Percentiles rank a stretch among this genome's conserved stretches.
Evolutionary conservation across 2,113 vertebrate genomes (phyloP).

Genomic region (Catharus minimus): DNA sequence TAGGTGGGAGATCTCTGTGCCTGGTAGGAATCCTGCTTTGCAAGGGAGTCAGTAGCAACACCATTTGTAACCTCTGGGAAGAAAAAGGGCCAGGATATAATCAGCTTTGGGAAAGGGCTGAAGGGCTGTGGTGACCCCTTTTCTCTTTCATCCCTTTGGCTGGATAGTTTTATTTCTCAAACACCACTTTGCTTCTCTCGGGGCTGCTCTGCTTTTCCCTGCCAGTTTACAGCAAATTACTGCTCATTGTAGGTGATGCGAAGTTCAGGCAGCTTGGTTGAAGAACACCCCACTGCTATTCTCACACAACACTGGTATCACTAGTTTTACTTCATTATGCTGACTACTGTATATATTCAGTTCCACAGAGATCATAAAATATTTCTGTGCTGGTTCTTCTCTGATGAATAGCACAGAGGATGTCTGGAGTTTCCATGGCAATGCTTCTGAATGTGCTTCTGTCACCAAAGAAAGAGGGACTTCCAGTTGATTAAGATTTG

Average conservation of each 20-base stretch:
- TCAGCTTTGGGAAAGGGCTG: neutral
- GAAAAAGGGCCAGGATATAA: neutral
- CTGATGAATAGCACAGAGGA: constrained; percentile 17
- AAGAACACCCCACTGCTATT: neutral
- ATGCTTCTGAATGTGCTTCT: constrained; percentile 45
- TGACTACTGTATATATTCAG: neutral
- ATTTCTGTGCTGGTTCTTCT: constrained; percentile 14
- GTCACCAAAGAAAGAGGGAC: constrained; percentile 19
- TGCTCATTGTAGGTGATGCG: neutral
- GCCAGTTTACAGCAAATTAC: neutral
- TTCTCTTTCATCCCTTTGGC: neutral
- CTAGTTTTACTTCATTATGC: neutral
- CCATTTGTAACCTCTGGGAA: neutral
- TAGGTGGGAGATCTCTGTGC: neutral
- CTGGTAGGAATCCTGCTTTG: neutral
- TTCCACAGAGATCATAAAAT: constrained; percentile 1
- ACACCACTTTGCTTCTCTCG: neutral
- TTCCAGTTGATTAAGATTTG: neutral
- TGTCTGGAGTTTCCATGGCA: constrained; percentile 55
- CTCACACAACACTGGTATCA: neutral
- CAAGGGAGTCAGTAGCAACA: neutral
- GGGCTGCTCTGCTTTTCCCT: neutral
- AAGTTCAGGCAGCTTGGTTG: neutral
- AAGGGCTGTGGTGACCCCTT: neutral
- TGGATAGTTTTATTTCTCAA: neutral